phyloP scores from a whole-genome alignment of 2,888 invertebrate genomes.

The Cepaea hortensis region DNA sequence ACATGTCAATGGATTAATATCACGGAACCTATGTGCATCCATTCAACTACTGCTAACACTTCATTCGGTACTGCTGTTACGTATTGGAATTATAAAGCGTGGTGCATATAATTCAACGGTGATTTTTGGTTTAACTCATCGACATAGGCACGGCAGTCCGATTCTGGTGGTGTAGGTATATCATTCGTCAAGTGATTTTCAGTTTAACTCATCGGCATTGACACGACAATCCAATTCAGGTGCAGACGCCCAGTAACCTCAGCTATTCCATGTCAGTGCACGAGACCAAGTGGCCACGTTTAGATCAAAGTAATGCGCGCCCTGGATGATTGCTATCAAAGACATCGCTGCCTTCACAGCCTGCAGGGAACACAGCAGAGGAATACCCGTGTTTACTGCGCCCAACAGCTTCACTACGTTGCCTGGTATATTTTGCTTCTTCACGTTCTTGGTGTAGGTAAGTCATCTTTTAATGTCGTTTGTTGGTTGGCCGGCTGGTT shows the following conservation, averaged over 20 bases:
- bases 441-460: slow-evolving; percentile 10
- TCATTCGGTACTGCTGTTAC: not conserved
- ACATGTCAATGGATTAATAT: too few species aligned
- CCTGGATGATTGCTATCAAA: slow-evolving; percentile 13
- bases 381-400: not conserved
- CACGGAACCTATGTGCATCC: too few species aligned
- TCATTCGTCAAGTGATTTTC: not conserved
- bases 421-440: not conserved
- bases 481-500: too few species aligned
- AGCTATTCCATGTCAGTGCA: slow-evolving; percentile 21
- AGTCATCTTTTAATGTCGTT: not conserved
- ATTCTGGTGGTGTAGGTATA: not conserved
- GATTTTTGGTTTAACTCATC: not conserved
- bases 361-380: not conserved
- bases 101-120: not conserved
- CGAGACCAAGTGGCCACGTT: slow-evolving; percentile 1
- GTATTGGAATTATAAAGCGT: not conserved
- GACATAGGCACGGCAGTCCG: not conserved
- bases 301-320: slow-evolving; percentile 31
- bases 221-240: not conserved
- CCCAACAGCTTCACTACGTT: not conserved
- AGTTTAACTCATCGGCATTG: not conserved
- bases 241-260: not conserved
- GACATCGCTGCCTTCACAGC: not conserved
- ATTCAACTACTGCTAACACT: not conserved